phyloP scores from a whole-genome alignment of 2,113 vertebrate genomes.

The Python bivittatus region DNA sequence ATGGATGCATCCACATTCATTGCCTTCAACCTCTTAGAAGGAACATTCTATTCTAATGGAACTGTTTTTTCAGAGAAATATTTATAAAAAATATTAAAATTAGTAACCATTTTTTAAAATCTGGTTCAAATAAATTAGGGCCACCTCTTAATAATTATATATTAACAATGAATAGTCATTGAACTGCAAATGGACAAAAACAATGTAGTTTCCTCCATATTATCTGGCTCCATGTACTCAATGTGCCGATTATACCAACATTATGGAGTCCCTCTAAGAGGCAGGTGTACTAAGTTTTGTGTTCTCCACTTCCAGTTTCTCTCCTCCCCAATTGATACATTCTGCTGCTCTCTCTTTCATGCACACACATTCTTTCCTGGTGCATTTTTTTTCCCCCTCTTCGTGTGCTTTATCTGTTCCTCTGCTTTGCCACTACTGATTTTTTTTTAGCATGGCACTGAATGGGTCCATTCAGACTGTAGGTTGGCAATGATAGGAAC shows the following conservation, averaged over 20 bases:
- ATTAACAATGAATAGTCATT: background rate
- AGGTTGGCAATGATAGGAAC: background rate
- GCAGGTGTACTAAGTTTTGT: background rate
- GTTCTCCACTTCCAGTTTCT: background rate
- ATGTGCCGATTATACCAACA: background rate
- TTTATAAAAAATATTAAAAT: background rate
- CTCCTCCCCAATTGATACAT: background rate
- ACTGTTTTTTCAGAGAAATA: background rate
- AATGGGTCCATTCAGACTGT: too few species aligned
- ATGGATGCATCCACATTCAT: background rate
- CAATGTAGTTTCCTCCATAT: background rate
- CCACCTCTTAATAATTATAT: background rate
- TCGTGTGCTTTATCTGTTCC: background rate
- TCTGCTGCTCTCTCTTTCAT: background rate
- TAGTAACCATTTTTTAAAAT: background rate
- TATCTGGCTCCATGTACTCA: background rate
- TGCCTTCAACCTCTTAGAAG: background rate
- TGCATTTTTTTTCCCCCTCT: background rate
- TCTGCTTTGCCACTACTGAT: background rate
- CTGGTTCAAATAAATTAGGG: background rate
- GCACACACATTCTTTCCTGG: background rate
- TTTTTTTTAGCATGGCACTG: too few species aligned
- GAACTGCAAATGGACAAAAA: background rate
- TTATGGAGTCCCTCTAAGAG: background rate
- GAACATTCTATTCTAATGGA: background rate